phyloP scores from a whole-genome alignment of 1,140 invertebrate species.

The Limonius californicus region DNA sequence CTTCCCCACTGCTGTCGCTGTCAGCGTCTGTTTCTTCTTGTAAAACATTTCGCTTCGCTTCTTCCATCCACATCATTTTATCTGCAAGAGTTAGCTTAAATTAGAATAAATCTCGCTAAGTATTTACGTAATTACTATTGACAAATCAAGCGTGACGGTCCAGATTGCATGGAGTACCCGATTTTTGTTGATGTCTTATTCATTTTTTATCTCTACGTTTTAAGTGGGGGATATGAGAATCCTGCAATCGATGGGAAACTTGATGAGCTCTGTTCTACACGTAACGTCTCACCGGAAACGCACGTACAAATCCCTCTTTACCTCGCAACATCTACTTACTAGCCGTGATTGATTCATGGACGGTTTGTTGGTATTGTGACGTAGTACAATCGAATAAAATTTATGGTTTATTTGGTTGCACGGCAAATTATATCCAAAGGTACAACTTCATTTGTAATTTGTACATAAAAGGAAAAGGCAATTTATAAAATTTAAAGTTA shows the following conservation, averaged over 20 bases:
- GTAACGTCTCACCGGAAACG: slow-evolving; percentile 25
- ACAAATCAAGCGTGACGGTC: slow-evolving; percentile 14
- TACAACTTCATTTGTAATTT: too few relatives aligned
- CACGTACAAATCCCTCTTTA: slow-evolving; percentile 15
- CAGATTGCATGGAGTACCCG: neutral
- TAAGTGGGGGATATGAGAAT: neutral
- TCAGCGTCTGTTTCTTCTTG: slow-evolving; percentile 31
- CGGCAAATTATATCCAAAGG: too few relatives aligned
- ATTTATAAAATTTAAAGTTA: too few relatives aligned
- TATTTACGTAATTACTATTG: too few relatives aligned
- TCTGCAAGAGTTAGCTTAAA: slow-evolving; percentile 25
- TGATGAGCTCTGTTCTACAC: slow-evolving; percentile 8
- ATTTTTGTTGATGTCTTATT: too few relatives aligned
- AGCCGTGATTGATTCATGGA: slow-evolving; percentile 20
- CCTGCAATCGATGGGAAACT: slow-evolving; percentile 23
- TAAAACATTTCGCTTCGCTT: slow-evolving; percentile 21
- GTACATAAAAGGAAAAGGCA: too few relatives aligned
- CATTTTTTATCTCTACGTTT: too few relatives aligned
- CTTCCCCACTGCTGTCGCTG: slow-evolving; percentile 50
- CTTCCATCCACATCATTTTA: slow-evolving; percentile 40
- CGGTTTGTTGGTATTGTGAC: slow-evolving; percentile 5
- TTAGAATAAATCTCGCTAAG: too few relatives aligned
- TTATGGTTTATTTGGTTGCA: too few relatives aligned
- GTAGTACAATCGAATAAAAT: neutral
- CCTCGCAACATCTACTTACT: neutral